phyloP scores from a whole-genome alignment of 2,797 vertebrate species.

The Diplodus sargus region DNA sequence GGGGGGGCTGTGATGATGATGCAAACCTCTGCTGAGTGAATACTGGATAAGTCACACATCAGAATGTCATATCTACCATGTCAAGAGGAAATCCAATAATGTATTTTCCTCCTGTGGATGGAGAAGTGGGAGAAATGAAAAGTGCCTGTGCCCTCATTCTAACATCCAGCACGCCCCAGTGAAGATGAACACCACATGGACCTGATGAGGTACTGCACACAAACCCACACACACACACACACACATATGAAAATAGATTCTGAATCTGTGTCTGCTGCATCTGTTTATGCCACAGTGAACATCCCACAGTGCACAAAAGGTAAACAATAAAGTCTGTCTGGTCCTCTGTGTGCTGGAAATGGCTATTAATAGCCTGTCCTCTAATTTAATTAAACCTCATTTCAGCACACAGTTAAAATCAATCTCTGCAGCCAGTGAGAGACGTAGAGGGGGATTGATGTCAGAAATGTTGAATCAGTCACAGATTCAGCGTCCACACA shows the following conservation, averaged over 20 bases:
- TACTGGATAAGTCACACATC: conserved; percentile 36
- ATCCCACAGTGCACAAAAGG: not conserved
- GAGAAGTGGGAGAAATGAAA: conserved; percentile 53
- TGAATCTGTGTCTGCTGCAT: conserved; percentile 8
- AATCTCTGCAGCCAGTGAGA: conserved; percentile 57
- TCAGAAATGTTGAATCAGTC: conserved; percentile 46
- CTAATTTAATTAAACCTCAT: conserved; percentile 65
- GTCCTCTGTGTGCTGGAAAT: conserved; percentile 40
- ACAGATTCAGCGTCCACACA: conserved; percentile 30
- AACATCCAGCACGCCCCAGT: conserved; percentile 30
- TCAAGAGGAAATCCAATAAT: conserved; percentile 63
- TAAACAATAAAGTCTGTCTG: conserved; percentile 36
- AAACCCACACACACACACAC: conserved; percentile 9
- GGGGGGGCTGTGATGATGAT: conserved; percentile 22
- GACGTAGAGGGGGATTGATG: conserved; percentile 38
- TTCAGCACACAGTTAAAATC: conserved; percentile 65
- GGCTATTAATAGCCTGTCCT: conserved; percentile 58
- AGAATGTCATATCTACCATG: conserved; percentile 39
- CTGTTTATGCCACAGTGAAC: conserved; percentile 21
- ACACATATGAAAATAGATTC: not conserved
- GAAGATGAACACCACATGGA: conserved; percentile 33
- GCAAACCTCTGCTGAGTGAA: conserved; percentile 46
- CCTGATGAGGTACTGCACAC: not conserved
- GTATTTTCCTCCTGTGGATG: conserved; percentile 22
- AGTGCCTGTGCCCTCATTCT: conserved; percentile 24